These are phyloP conservation scores for Siderastrea radians DNA, from an alignment of 92 coral and sea anemone genomes.

Conservation along the genomic window DNA sequence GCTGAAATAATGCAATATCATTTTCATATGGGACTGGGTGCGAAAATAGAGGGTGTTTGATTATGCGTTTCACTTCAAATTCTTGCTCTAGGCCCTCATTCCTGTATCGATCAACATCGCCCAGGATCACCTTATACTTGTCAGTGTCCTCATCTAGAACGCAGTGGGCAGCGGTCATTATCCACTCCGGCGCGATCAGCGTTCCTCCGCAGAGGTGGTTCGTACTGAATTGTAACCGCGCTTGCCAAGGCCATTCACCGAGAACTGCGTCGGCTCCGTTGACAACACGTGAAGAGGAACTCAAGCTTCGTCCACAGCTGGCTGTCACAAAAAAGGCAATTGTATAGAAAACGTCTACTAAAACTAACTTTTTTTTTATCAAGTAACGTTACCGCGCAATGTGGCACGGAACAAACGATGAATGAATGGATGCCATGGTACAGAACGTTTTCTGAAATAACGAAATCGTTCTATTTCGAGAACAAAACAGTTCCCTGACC, in stretches of 20 bases:
- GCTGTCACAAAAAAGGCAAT: background rate
- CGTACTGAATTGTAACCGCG: conserved; percentile 46
- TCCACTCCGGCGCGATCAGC: conserved; percentile 85
- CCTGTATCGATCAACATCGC: conserved; percentile 77
- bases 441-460: too few species aligned
- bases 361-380: too few species aligned
- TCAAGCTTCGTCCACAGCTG: conserved; percentile 65
- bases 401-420: background rate
- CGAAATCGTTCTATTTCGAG: too few species aligned
- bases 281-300: conserved; percentile 72
- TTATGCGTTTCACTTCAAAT: conserved; percentile 75
- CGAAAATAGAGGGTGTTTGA: conserved; percentile 76
- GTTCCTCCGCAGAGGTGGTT: conserved; percentile 88
- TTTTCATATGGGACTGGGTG: conserved; percentile 81
- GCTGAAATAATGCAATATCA: conserved; percentile 88
- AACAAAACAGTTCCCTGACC: too few species aligned
- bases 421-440: too few species aligned
- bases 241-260: conserved; percentile 97
- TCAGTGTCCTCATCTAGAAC: conserved; percentile 61
- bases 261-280: conserved; percentile 82
- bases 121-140: conserved; percentile 75
- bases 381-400: background rate
- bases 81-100: conserved; percentile 77
- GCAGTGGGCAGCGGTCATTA: conserved; percentile 98
- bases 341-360: too few species aligned